phyloP scores from a whole-genome alignment of 2,113 vertebrate species.

The Platichthys stellatus region DNA sequence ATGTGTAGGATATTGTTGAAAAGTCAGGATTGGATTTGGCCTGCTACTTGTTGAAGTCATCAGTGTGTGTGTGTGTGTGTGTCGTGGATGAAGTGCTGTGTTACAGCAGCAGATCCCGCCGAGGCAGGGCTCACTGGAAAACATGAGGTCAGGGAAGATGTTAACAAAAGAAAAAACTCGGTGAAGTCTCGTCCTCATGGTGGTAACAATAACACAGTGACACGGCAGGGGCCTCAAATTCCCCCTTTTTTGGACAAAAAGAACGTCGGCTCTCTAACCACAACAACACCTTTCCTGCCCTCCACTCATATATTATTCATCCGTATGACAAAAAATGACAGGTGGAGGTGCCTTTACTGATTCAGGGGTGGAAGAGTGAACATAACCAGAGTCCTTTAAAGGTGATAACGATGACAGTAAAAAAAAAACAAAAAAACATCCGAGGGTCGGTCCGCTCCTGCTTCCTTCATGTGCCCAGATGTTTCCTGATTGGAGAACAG shows the following conservation, averaged over 20 bases:
- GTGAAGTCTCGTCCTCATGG: slow-evolving; percentile 49
- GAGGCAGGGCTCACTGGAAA: slow-evolving; percentile 78
- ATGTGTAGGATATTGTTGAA: slow-evolving; percentile 45
- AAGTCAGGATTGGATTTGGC: slow-evolving; percentile 47
- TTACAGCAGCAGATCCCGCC: slow-evolving; percentile 41
- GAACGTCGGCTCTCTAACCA: slow-evolving; percentile 12
- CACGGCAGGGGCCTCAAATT: slow-evolving; percentile 50
- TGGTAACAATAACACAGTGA: slow-evolving; percentile 62
- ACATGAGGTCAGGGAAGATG: slow-evolving; percentile 83
- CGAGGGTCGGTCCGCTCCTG: slow-evolving; percentile 45
- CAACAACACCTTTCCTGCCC: slow-evolving; percentile 22
- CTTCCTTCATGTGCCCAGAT: slow-evolving; percentile 75
- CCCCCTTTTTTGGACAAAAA: slow-evolving; percentile 35
- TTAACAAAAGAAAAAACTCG: slow-evolving; percentile 70
- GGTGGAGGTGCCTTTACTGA: slow-evolving; percentile 12
- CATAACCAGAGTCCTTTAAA: slow-evolving; percentile 29
- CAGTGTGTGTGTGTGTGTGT: slow-evolving; percentile 41
- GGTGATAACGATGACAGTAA: slow-evolving; percentile 40
- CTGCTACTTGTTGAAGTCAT: slow-evolving; percentile 62
- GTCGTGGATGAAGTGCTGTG: background rate
- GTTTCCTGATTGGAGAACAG: slow-evolving; percentile 74
- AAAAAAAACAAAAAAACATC: slow-evolving; percentile 12
- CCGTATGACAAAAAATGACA: background rate
- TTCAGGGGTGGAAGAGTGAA: slow-evolving; percentile 24
- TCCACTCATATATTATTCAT: slow-evolving; percentile 33